These are phyloP conservation scores for Coregonus sp. DNA, from an alignment of 2,797 vertebrate genomes.

Conservation along the genomic window DNA sequence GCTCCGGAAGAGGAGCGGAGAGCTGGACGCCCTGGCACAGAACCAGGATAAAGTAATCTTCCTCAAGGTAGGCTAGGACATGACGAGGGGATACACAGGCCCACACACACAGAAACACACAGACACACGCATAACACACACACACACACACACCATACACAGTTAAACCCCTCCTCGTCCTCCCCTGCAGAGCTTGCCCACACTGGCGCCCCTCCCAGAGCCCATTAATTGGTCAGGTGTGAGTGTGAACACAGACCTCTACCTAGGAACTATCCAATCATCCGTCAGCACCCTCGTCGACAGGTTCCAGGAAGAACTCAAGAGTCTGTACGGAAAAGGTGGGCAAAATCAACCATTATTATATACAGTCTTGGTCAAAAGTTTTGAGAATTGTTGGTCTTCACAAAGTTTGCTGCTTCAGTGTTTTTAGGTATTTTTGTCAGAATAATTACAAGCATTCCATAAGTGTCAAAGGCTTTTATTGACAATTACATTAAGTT, in stretches of 20 bases:
- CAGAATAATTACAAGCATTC: too few relatives aligned
- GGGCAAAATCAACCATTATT: neutral
- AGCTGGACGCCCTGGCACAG: constrained; percentile 70
- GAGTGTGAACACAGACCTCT: constrained; percentile 76
- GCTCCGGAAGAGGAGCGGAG: constrained; percentile 71
- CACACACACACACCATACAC: too few relatives aligned
- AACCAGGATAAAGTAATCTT: constrained; percentile 73
- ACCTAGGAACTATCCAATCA: constrained; percentile 71
- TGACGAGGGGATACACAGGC: too few relatives aligned
- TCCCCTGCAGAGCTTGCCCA: constrained; percentile 54
- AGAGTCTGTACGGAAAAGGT: constrained; percentile 76
- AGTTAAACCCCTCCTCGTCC: neutral
- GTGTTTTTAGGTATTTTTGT: too few relatives aligned
- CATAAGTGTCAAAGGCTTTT: too few relatives aligned
- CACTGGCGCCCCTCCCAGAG: constrained; percentile 59
- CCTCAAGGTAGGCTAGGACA: constrained; percentile 67
- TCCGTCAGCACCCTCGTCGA: constrained; percentile 70
- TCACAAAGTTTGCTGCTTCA: too few relatives aligned
- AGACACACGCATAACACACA: too few relatives aligned
- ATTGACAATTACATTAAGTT: too few relatives aligned
- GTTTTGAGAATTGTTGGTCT: too few relatives aligned
- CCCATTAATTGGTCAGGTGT: constrained; percentile 72
- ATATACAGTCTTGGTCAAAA: too few relatives aligned
- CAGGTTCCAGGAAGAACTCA: constrained; percentile 76
- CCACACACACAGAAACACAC: too few relatives aligned